Percentiles rank a stretch among this genome's conserved stretches.
These are phyloP conservation scores for Arctocebus calabarensis DNA, from an alignment of 2,797 vertebrate species.

Conservation along the genomic window DNA sequence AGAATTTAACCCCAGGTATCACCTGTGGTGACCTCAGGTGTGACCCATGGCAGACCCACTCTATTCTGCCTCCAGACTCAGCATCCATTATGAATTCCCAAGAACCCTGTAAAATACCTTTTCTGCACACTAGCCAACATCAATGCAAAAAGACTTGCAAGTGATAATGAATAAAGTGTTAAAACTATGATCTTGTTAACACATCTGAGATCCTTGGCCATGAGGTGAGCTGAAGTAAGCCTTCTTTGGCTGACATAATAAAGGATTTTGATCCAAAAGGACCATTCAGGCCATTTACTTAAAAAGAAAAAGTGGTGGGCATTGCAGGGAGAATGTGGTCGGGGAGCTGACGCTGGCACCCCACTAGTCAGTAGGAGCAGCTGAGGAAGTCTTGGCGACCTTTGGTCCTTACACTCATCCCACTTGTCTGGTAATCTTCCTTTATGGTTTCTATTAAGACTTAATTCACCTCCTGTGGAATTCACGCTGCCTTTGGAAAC, in stretches of 20 bases:
- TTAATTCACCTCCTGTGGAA: not conserved
- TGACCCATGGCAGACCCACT: not conserved
- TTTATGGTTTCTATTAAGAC: not conserved
- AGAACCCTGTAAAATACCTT: not conserved
- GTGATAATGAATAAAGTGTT: not conserved
- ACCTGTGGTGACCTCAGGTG: not conserved
- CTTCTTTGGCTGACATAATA: not conserved
- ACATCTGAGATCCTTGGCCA: not conserved
- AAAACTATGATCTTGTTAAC: not conserved
- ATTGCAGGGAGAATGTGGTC: not conserved
- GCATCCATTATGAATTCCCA: not conserved
- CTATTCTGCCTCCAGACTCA: not conserved
- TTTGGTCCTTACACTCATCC: not conserved
- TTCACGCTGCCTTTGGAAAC: conserved; percentile 21
- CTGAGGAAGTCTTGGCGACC: not conserved
- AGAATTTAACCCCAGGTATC: conserved; percentile 30
- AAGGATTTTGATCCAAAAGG: conserved; percentile 50
- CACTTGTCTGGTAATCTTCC: not conserved
- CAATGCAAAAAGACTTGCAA: not conserved
- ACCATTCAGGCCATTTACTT: conserved; percentile 33
- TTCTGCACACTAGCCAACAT: not conserved
- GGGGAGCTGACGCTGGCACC: not conserved
- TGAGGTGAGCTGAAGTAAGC: not conserved
- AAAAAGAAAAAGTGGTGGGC: not conserved
- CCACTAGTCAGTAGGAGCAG: not conserved